phyloP scores from a whole-genome alignment of 2,797 vertebrate species.

The Cercopithecus neglectus region DNA sequence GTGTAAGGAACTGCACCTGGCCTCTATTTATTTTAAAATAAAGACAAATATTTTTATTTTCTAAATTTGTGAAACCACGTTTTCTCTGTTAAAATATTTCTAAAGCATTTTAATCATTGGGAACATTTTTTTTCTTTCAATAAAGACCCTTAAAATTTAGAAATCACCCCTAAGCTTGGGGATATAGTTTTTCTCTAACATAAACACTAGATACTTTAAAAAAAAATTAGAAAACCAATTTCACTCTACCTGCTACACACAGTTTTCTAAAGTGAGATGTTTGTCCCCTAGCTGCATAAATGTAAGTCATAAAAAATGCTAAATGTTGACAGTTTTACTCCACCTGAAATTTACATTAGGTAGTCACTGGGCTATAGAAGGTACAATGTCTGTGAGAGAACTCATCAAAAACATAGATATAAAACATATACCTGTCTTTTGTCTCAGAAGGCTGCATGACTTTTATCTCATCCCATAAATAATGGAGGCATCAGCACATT shows the following conservation, averaged over 20 bases:
- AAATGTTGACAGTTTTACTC: constrained; percentile 79
- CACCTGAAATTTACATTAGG: constrained; percentile 78
- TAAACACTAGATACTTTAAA: neutral
- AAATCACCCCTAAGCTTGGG: neutral
- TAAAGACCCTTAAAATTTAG: neutral
- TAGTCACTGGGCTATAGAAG: constrained; percentile 68
- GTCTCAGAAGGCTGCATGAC: constrained; percentile 74
- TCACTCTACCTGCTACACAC: neutral
- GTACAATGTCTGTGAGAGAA: constrained; percentile 72
- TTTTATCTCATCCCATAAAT: constrained; percentile 83
- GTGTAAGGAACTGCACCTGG: neutral
- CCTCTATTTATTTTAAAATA: neutral
- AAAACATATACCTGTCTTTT: constrained; percentile 79
- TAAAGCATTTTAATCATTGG: neutral
- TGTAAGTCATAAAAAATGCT: constrained; percentile 60
- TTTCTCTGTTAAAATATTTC: neutral
- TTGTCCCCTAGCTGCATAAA: constrained; percentile 69
- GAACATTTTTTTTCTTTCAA: neutral
- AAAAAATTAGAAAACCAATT: neutral
- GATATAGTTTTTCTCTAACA: neutral
- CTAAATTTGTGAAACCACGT: neutral
- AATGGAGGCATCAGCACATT: constrained; percentile 82
- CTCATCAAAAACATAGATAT: constrained; percentile 83
- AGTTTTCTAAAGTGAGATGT: constrained; percentile 59
- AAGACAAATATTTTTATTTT: neutral